phyloP scores from a whole-genome alignment of 2,888 invertebrate species.

The Drosophila meridiana region DNA sequence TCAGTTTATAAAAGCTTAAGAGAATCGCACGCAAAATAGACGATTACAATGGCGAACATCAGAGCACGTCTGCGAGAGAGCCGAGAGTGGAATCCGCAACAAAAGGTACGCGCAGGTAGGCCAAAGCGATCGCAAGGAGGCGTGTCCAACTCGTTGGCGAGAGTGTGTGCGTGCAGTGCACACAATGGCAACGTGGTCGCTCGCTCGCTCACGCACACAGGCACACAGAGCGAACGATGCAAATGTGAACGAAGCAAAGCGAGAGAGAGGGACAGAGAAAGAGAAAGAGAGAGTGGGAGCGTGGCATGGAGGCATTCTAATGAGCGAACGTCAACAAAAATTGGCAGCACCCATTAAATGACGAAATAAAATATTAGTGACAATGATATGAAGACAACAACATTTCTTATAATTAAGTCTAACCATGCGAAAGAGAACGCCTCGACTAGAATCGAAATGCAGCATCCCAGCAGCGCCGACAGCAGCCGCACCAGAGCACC shows the following conservation, averaged over 20 bases:
- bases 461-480: slow-evolving; percentile 56
- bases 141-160: slow-evolving; percentile 64
- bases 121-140: slow-evolving; percentile 63
- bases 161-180: slow-evolving; percentile 25
- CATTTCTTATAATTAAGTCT: slow-evolving; percentile 81
- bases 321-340: slow-evolving; percentile 72
- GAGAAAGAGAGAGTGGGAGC: not conserved
- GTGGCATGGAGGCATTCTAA: slow-evolving; percentile 54
- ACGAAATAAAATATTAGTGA: slow-evolving; percentile 73
- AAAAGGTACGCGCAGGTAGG: slow-evolving; percentile 71
- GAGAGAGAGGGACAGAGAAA: not conserved
- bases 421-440: slow-evolving; percentile 81
- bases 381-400: slow-evolving; percentile 77
- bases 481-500: slow-evolving; percentile 15
- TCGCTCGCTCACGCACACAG: slow-evolving; percentile 30
- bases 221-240: slow-evolving; percentile 22
- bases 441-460: slow-evolving; percentile 78
- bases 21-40: slow-evolving; percentile 21
- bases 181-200: slow-evolving; percentile 14
- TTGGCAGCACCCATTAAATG: slow-evolving; percentile 76
- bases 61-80: slow-evolving; percentile 28
- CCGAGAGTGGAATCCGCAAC: slow-evolving; percentile 60
- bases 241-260: slow-evolving; percentile 10
- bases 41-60: slow-evolving; percentile 64
- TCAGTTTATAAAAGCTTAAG: not conserved